Evolutionary conservation across 2,888 invertebrate genomes (phyloP), one percentile per base, ranked within the genome.

Genomic region (Cerastoderma edule): DNA sequence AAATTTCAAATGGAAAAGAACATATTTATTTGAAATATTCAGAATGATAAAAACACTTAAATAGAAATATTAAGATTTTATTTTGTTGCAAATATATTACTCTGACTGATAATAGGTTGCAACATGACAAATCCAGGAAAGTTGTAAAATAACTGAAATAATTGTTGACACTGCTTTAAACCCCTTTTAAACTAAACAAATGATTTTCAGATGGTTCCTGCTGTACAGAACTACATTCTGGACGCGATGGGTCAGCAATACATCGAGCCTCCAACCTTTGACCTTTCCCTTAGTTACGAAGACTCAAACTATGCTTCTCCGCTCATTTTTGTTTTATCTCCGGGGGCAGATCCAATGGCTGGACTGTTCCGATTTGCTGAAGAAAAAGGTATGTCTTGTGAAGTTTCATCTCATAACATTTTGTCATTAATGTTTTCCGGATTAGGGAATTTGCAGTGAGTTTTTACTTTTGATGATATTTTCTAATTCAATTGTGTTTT

Each of bases 311-410:
- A 77, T 70, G 89, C 90, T 77, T 89, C 91, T 5, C 92, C 92
- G 0, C 85, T 92, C n/a, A 89, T 92, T 66, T 92, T 92, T 85
- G 90, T 92, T 2, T 85, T 92, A 13, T 92, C 92, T n/a, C 92
- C 92, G 54, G 92, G 92, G 16, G 91, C 91, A 6, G 92, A 92
- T 75, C 92, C 92, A 0, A 91, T 92, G 91, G 91, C 91, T 22
- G 89, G 90, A 4, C 86, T 92, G 4, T 91, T 89, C 83, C 88
- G 89, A 81, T 92, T 92, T 84, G 92, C 92, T 24, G 91, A 92
- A 69, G 91, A 92, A 73, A 90, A 91, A 87, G 91, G 91, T 91
- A 46, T 33, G 53, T 35, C 22, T 8, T 19, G n/a, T n/a, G n/a
- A n/a, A 6, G 5, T 46, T 46, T 46, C n/a, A 10, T 39, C 39